Percentiles rank a stretch among this genome's conserved stretches.
phyloP scores from a whole-genome alignment of 2,113 vertebrate species.

The Lophotis ruficrista region DNA sequence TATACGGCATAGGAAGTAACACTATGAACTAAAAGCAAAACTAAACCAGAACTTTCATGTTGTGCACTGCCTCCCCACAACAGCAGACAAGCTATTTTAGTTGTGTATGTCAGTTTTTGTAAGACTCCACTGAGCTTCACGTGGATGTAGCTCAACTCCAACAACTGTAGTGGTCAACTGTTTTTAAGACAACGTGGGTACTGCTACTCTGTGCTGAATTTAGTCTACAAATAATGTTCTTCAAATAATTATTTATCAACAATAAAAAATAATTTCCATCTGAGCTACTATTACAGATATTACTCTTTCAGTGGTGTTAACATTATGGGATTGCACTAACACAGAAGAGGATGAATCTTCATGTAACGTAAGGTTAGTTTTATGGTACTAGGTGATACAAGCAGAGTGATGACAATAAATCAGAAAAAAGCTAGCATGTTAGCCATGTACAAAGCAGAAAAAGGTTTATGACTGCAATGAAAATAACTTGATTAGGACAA shows the following conservation, averaged over 20 bases:
- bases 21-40: background rate
- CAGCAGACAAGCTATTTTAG: background rate
- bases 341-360: background rate
- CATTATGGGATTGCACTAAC: background rate
- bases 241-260: background rate
- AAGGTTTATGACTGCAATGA: background rate
- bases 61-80: background rate
- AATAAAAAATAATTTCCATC: background rate
- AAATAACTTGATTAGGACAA: background rate
- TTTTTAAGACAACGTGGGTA: background rate
- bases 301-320: background rate
- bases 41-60: background rate
- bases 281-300: background rate
- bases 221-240: background rate
- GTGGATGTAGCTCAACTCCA: background rate
- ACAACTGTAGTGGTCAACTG: accelerated
- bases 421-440: background rate
- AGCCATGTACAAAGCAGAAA: background rate
- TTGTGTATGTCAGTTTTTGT: accelerated
- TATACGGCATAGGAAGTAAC: background rate
- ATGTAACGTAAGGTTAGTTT: background rate
- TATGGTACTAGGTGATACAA: background rate
- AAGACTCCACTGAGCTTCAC: background rate
- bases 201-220: background rate
- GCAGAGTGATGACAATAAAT: background rate